Evolutionary conservation across 1,140 invertebrate species (phyloP), one percentile per base, ranked within the genome.

Genomic region (Ips typographus): DNA sequence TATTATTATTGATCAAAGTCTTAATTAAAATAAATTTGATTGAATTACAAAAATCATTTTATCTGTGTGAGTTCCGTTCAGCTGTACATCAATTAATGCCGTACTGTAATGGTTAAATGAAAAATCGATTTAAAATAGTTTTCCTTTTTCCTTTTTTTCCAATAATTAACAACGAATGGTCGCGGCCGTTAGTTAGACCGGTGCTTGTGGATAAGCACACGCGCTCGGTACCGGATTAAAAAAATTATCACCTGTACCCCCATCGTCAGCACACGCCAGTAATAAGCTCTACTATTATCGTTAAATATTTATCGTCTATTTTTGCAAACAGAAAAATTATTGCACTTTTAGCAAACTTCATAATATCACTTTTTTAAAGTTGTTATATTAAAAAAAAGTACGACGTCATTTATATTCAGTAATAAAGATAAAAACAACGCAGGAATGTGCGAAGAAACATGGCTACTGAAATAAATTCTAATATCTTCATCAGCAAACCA

Each of bases 201-300:
- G 59, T 61, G 59, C 42, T 61, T 5, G 59, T 61, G 41, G 59
- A 61, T 59, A 61, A 61, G 51, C 63, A 56, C 63, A 65, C 63
- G 52, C 53, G 51, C 51, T 42, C 22, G 51, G 51, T 65, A 38
- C 39, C 22, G 22, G 51, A 65, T 65, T 55, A 55, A 43, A 70
- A 72, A 72, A 65, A 70, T 70, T 70, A 72, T 72, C 71, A 72
- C 71, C 71, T 72, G 71, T 72, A 72, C 71, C 71, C 71, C 61
- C 71, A 72, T 72, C 51, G 47, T 57, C 51, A 68, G 71, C 71
- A 72, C 71, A 72, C 71, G 71, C 62, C 66, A 59, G 68, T 70
- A 72, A 72, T 70, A 66, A 70, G 68, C 53, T 72, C 66, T 53
- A 22, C 22, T 22, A 22, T 22, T 22, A 70, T 70, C 71, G 69